phyloP scores from a whole-genome alignment of 92 coral and sea anemone genomes.

The Porites divaricata region DNA sequence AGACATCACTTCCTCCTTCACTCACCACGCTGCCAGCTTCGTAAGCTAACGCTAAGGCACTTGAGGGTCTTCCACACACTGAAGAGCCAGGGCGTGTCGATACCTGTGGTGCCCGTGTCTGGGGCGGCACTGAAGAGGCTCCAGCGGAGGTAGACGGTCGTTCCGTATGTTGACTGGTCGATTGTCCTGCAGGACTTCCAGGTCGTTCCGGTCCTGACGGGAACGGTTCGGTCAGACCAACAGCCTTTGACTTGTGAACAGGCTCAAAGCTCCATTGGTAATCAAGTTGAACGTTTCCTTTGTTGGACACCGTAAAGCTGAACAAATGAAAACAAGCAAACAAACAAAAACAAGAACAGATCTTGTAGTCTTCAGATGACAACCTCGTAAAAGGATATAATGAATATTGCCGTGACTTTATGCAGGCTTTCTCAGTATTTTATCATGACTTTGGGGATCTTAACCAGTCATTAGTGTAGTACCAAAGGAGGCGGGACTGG shows the following conservation, averaged over 20 bases:
- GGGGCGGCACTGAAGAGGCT: conserved; percentile 53
- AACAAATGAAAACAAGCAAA: neutral
- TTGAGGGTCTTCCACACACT: conserved; percentile 84
- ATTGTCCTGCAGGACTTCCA: conserved; percentile 63
- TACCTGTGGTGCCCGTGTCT: conserved; percentile 28
- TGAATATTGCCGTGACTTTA: neutral
- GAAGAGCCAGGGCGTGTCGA: conserved; percentile 72
- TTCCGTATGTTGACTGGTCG: conserved; percentile 70
- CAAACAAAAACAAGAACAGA: neutral
- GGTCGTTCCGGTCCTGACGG: conserved; percentile 48
- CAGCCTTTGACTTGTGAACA: conserved; percentile 53
- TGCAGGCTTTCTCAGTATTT: neutral
- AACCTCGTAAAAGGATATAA: no score
- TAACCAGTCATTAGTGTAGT: neutral
- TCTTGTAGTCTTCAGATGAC: neutral
- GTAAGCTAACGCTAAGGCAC: conserved; percentile 91
- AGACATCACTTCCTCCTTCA: conserved; percentile 81
- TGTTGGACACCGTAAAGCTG: conserved; percentile 81
- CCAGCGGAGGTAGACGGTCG: conserved; percentile 80
- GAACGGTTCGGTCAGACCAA: conserved; percentile 44
- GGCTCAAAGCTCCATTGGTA: conserved; percentile 80
- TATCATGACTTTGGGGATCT: no score
- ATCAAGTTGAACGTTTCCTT: conserved; percentile 80
- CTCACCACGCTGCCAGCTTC: conserved; percentile 95
- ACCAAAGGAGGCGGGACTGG: neutral